A percentile compares a stretch with the other conserved stretches of the same genome.
Conservation (phyloP, 2,113 vertebrate genomes). For the Thymallus thymallus region DNA sequence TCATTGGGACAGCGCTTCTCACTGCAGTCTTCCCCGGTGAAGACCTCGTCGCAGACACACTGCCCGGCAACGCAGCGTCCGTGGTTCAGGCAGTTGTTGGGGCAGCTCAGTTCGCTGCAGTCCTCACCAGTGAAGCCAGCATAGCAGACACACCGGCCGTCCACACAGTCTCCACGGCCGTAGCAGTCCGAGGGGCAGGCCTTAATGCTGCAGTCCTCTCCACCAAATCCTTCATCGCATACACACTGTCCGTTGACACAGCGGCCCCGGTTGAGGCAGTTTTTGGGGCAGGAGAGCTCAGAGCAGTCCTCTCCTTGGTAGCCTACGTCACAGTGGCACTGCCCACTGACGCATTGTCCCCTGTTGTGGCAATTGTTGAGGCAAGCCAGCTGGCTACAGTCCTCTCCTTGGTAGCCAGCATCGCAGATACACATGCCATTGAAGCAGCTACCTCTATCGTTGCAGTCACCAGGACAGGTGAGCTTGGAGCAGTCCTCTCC, state of each 20-base stretch:
- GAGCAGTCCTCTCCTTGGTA: conserved; percentile 83
- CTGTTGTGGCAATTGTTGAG: conserved; percentile 77
- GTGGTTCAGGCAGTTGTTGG: conserved; percentile 69
- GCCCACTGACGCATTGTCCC: conserved; percentile 83
- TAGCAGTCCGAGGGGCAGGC: conserved; percentile 82
- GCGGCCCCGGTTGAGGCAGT: conserved; percentile 79
- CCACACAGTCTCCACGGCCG: conserved; percentile 73
- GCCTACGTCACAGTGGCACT: conserved; percentile 79
- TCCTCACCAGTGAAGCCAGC: conserved; percentile 76
- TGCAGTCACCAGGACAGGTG: conserved; percentile 82
- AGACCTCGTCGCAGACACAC: conserved; percentile 85
- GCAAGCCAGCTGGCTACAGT: conserved; percentile 83
- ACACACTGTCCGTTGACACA: conserved; percentile 84
- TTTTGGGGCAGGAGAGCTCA: conserved; percentile 77
- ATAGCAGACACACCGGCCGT: conserved; percentile 81
- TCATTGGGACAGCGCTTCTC: conserved; percentile 74
- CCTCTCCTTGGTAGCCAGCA: conserved; percentile 74
- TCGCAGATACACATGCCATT: conserved; percentile 82
- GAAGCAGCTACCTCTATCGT: conserved; percentile 74
- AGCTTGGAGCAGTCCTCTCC: conserved; percentile 81
- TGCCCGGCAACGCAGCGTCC: conserved; percentile 79
- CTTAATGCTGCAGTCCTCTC: conserved; percentile 79
- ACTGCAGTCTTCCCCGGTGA: conserved; percentile 80
- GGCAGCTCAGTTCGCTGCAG: conserved; percentile 76
- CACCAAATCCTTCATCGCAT: conserved; percentile 81